These are phyloP conservation scores for Netelia fuscicornis DNA, from an alignment of 2,888 invertebrate species.

Conservation along the genomic window DNA sequence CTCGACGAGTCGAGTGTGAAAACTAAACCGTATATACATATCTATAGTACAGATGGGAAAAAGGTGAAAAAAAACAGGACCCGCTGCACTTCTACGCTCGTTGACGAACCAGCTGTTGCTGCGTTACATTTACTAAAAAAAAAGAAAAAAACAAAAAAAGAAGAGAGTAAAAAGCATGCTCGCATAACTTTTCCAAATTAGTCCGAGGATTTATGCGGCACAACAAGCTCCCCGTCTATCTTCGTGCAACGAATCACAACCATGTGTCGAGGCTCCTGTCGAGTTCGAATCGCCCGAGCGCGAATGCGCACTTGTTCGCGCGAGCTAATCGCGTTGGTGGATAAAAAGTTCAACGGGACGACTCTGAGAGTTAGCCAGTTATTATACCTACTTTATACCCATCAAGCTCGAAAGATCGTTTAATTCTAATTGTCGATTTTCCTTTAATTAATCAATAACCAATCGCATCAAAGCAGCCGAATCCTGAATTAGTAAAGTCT, in stretches of 20 bases:
- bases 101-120: slow-evolving; percentile 72
- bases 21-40: neutral
- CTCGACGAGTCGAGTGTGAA: neutral
- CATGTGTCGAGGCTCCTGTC: slow-evolving; percentile 39
- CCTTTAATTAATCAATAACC: neutral
- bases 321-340: slow-evolving; percentile 45
- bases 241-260: slow-evolving; percentile 56
- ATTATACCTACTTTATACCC: slow-evolving; percentile 9
- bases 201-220: slow-evolving; percentile 65
- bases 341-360: slow-evolving; percentile 37
- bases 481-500: no score
- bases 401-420: neutral
- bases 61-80: slow-evolving; percentile 17
- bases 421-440: slow-evolving; percentile 1
- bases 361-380: slow-evolving; percentile 55
- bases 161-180: slow-evolving; percentile 13
- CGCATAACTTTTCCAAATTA: slow-evolving; percentile 70
- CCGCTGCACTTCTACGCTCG: slow-evolving; percentile 19
- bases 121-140: slow-evolving; percentile 65
- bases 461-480: no score
- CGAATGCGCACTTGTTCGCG: slow-evolving; percentile 61
- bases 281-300: slow-evolving; percentile 44
- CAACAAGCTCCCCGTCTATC: slow-evolving; percentile 62
- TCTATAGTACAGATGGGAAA: slow-evolving; percentile 3
- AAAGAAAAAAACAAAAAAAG: slow-evolving; percentile 1